phyloP scores from a whole-genome alignment of 2,113 vertebrate species.

The Psammodynastes pulverulentus region DNA sequence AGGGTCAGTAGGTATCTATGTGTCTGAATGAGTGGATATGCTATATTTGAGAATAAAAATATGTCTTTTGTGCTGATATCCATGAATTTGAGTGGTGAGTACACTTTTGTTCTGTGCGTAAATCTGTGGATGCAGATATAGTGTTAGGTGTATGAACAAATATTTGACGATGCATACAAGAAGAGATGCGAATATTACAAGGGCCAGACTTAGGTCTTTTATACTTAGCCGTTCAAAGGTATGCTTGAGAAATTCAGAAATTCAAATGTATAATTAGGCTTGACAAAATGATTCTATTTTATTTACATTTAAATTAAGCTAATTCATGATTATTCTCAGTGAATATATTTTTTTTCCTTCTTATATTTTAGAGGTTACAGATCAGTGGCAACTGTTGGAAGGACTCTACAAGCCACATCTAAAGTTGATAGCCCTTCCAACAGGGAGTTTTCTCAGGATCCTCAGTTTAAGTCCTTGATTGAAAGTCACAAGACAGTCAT shows the following conservation, averaged over 20 bases:
- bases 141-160: not conserved
- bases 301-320: not conserved
- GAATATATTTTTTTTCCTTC: not conserved
- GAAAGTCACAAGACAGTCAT: not conserved
- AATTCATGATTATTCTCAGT: not conserved
- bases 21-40: not conserved
- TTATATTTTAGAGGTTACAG: not conserved
- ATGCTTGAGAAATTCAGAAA: not conserved
- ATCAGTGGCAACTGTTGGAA: not conserved
- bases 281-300: not conserved
- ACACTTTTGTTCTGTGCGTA: not conserved
- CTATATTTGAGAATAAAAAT: not conserved
- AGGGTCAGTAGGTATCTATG: not conserved
- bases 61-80: not conserved
- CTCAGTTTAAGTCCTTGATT: not conserved
- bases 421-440: not conserved
- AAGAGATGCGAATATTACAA: not conserved
- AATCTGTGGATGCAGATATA: not conserved
- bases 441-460: not conserved
- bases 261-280: not conserved
- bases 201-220: not conserved
- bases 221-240: not conserved
- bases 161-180: not conserved
- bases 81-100: not conserved
- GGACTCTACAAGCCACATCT: too few relatives aligned